Base-by-base conservation (phyloP, 1,140 invertebrate species). In the Bombyx mori region DNA sequence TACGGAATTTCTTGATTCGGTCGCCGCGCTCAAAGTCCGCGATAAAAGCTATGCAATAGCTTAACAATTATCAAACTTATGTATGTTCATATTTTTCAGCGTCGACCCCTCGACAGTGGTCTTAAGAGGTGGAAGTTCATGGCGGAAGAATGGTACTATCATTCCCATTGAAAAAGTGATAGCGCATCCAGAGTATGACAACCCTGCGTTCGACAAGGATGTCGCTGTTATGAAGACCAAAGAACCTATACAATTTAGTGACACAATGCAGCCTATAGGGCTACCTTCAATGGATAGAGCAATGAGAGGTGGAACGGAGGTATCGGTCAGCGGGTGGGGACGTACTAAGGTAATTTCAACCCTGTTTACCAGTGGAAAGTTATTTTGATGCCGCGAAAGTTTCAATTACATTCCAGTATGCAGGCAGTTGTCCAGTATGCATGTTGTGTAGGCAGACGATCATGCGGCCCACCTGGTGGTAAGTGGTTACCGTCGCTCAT, bases 131-230 rank as follows among this genome's bases (percentile, higher is more conserved):
- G 89, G 89, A 5, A 87, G 88, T 45, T 71, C 78, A 1, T 74
- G 55, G 8, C 68, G 77, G 6, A 76, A 64, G 45, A 77, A 79
- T 8, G 88, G 88, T 0, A 85, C 82, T 0, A 68, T 77, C 2
- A 73, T 89, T 5, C 82, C 83, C 0, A 86, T 89, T 18, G 69
- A 74, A 0, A 71, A 86, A 61, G 79, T 89, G 3, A 79, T 63
- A 6, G 77, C 80, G 2, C 89, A 90, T 54, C 78, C 82, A 0
- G 66, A 84, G 8, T 92, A 89, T 65, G 73, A 88, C 44, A 61
- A 75, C 42, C 85, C 84, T 4, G 77, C 75, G 0, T 90, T 90
- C 49, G 83, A 90, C 54, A 90, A 91, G 60, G 91, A 93, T 58
- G 89, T 93, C 1, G 90, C 90, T 5, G 70, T 92, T 8, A 75